Evolutionary conservation across 2,888 invertebrate species (phyloP).

Genomic region (Synergus gifuensis): DNA sequence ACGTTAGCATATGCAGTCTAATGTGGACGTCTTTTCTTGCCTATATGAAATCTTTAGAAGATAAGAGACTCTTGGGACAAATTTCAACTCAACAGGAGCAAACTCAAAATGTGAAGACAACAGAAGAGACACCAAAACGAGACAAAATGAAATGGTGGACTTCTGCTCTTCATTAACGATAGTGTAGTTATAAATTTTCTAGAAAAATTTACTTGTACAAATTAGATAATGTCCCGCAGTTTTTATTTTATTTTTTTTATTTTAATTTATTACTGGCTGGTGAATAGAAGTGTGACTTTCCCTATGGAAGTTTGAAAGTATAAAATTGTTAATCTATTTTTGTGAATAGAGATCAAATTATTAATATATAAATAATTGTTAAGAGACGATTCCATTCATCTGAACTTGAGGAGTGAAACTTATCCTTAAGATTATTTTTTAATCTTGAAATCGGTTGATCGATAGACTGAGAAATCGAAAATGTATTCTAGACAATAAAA

Average conservation of each 20-base stretch:
- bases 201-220: conserved; percentile 18
- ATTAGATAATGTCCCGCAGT: not conserved
- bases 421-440: not conserved
- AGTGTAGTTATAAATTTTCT: conserved; percentile 1
- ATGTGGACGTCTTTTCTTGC: conserved; percentile 89
- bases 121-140: not conserved
- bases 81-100: conserved; percentile 18
- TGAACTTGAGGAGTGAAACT: not conserved
- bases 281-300: not conserved
- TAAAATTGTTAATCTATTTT: not conserved
- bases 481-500: not conserved
- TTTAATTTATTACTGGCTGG: not conserved
- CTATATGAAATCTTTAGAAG: conserved; percentile 85
- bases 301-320: conserved; percentile 17
- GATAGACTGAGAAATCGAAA: not conserved
- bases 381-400: not conserved
- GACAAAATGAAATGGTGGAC: conserved; percentile 20
- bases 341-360: not conserved
- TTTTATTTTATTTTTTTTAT: conserved; percentile 6
- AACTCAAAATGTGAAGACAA: not conserved
- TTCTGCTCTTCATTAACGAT: conserved; percentile 25
- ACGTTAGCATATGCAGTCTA: conserved; percentile 86
- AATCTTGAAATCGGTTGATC: not conserved
- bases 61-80: conserved; percentile 52
- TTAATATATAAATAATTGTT: not conserved